phyloP scores from a whole-genome alignment of 1,140 invertebrate species.

The Hermetia illucens region DNA sequence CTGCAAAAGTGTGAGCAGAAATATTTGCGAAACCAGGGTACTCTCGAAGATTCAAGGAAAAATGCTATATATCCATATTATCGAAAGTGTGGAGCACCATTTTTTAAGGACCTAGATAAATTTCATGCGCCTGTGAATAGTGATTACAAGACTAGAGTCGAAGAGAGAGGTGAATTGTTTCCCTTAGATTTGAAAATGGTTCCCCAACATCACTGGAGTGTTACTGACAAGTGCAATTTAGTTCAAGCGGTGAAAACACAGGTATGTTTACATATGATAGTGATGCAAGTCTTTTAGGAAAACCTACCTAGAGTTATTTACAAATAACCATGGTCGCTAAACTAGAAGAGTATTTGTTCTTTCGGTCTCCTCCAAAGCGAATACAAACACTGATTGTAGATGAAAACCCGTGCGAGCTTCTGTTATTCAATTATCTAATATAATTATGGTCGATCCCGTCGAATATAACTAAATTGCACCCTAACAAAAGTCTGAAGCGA shows the following conservation, averaged over 20 bases:
- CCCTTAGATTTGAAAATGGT: background rate
- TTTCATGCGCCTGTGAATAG: background rate
- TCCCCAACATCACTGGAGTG: background rate
- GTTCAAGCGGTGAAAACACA: conserved; percentile 3
- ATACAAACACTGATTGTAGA: too few species aligned
- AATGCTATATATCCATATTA: background rate
- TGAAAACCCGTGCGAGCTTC: too few species aligned
- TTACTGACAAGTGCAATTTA: background rate
- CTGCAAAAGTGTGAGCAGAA: background rate
- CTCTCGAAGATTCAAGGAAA: background rate
- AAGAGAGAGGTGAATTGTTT: conserved; percentile 3
- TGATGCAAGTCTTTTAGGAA: too few species aligned
- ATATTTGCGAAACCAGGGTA: background rate
- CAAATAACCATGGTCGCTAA: too few species aligned
- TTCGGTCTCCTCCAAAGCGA: too few species aligned
- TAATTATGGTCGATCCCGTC: too few species aligned
- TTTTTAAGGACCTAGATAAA: conserved; percentile 1
- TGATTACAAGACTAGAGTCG: conserved; percentile 1
- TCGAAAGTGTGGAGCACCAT: conserved; percentile 4
- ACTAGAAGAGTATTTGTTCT: too few species aligned
- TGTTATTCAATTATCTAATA: too few species aligned
- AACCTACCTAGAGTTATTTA: too few species aligned
- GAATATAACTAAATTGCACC: too few species aligned
- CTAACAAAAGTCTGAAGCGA: too few species aligned
- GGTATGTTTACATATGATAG: background rate